A percentile compares a stretch with the other conserved stretches of the same genome.
Evolutionary conservation across 2,113 vertebrate species (phyloP).

Genomic region (Helogale parvula): DNA sequence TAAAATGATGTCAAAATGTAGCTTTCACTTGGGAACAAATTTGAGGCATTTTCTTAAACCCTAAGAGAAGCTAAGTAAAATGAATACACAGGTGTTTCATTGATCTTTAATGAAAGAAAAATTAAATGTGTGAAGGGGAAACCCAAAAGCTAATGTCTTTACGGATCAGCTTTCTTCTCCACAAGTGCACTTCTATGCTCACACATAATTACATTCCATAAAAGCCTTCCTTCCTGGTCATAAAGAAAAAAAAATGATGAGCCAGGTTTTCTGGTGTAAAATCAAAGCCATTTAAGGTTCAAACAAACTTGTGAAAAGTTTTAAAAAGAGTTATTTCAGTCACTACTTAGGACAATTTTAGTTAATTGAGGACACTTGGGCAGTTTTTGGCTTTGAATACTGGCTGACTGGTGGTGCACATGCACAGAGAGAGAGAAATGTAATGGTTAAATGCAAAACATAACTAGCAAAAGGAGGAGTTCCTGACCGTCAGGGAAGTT

Average conservation of each 20-base stretch:
- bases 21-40: neutral
- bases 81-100: neutral
- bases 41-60: neutral
- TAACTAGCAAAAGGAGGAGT: neutral
- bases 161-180: slow-evolving; percentile 37
- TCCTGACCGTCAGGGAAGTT: neutral
- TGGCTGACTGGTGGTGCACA: neutral
- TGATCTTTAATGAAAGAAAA: slow-evolving; percentile 26
- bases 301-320: slow-evolving; percentile 45
- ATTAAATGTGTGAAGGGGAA: neutral
- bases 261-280: slow-evolving; percentile 24
- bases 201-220: slow-evolving; percentile 54
- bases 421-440: neutral
- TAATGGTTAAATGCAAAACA: neutral
- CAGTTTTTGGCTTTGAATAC: neutral
- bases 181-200: neutral
- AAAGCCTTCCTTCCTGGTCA: slow-evolving; percentile 37
- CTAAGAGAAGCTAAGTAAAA: slow-evolving; percentile 13
- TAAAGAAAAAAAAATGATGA: slow-evolving; percentile 42
- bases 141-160: slow-evolving; percentile 32
- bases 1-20: slow-evolving; percentile 3
- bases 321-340: slow-evolving; percentile 26
- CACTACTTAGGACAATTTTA: neutral
- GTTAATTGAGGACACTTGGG: neutral
- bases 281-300: slow-evolving; percentile 60